Percentiles rank a stretch among this genome's conserved stretches.
Conservation (phyloP, 35 echinoderm and acorn worm species). For the Strongylocentrotus purpuratus region DNA sequence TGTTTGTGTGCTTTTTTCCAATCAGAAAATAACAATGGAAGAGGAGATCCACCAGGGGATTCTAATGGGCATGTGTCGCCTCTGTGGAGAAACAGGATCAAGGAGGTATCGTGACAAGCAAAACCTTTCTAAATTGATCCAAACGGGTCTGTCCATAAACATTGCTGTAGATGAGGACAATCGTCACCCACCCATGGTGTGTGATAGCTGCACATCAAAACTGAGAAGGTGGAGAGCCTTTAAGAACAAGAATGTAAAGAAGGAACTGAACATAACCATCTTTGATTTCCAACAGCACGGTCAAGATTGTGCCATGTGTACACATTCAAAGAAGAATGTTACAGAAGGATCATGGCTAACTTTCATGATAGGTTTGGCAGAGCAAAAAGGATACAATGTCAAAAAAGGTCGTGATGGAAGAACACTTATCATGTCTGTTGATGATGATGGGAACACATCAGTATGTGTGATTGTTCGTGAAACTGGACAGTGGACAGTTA, state of each 20-base stretch:
- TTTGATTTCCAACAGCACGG: not conserved
- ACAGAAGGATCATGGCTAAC: not conserved
- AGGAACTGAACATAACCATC: not conserved
- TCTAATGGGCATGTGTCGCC: too few species aligned
- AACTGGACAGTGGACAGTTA: not conserved
- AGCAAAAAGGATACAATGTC: too few species aligned
- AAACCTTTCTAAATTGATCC: too few species aligned
- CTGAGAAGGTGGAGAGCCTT: not conserved
- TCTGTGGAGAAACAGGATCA: too few species aligned
- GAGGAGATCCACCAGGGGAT: too few species aligned
- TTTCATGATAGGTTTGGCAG: not conserved
- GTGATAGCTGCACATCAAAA: not conserved
- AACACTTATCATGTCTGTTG: not conserved
- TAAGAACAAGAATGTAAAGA: not conserved
- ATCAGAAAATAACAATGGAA: too few species aligned
- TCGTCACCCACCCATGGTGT: not conserved
- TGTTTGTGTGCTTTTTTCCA: too few species aligned
- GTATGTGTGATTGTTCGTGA: not conserved
- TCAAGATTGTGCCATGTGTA: too few species aligned
- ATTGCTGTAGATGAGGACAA: not conserved
- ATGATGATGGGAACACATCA: not conserved
- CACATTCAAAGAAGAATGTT: too few species aligned
- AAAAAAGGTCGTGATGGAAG: not conserved
- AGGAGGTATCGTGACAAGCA: too few species aligned
- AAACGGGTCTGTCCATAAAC: too few species aligned